Evolutionary conservation across 2,888 invertebrate species (phyloP).

Genomic region (Quadriops clusia): DNA sequence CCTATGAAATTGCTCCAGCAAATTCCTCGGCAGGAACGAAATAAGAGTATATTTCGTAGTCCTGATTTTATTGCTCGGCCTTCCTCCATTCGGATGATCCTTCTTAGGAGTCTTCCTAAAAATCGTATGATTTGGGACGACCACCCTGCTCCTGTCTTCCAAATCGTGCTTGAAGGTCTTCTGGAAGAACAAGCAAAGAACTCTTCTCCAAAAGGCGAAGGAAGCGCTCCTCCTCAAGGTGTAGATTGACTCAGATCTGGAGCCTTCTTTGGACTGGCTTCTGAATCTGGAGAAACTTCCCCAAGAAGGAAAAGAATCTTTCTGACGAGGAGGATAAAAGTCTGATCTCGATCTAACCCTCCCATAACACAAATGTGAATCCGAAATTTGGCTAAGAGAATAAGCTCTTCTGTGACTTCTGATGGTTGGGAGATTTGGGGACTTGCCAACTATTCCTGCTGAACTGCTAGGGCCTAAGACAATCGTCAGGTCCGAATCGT

Average conservation of each 20-base stretch:
- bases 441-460: no score
- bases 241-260: slow-evolving; percentile 81
- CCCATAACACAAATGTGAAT: no score
- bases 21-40: slow-evolving; percentile 90
- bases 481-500: no score
- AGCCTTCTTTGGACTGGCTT: slow-evolving; percentile 77
- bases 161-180: slow-evolving; percentile 47
- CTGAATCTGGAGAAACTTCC: no score
- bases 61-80: slow-evolving; percentile 74
- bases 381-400: no score
- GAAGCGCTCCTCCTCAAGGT: slow-evolving; percentile 66
- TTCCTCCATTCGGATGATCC: slow-evolving; percentile 73
- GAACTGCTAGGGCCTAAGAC: no score
- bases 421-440: no score
- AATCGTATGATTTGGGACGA: slow-evolving; percentile 78
- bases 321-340: no score
- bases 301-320: no score
- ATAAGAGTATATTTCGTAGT: slow-evolving; percentile 91
- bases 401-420: no score
- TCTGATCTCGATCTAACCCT: no score
- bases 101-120: slow-evolving; percentile 68
- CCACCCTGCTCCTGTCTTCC: slow-evolving; percentile 51
- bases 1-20: slow-evolving; percentile 94
- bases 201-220: slow-evolving; percentile 59
- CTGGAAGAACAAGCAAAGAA: slow-evolving; percentile 49